Conservation (phyloP, 2,113 vertebrate species). For the Lanius ludovicianus region DNA sequence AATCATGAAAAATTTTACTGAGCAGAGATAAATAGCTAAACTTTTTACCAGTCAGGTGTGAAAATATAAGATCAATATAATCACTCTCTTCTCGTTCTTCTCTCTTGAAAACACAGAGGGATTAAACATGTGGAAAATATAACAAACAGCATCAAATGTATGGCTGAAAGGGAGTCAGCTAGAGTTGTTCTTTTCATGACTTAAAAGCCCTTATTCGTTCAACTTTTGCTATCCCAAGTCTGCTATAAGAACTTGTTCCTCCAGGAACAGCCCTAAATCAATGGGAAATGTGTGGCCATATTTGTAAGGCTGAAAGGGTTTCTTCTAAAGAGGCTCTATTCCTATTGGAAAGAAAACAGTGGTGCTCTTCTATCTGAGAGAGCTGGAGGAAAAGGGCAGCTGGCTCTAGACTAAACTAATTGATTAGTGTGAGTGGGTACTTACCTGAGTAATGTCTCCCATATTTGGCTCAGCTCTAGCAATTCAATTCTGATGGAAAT, state of each 20-base stretch:
- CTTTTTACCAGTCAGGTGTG: neutral
- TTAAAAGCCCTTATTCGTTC: neutral
- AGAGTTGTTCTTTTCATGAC: rapidly evolving
- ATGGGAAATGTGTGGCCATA: neutral
- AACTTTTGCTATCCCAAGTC: neutral
- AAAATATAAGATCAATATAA: neutral
- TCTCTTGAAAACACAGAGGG: neutral
- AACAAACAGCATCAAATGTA: neutral
- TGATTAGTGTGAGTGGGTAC: neutral
- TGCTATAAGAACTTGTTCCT: neutral
- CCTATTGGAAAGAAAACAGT: neutral
- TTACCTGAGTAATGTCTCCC: neutral
- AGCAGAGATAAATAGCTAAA: constrained; percentile 2
- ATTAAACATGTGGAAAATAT: neutral
- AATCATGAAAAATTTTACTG: neutral
- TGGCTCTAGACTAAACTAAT: neutral
- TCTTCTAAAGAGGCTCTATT: neutral
- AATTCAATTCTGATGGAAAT: neutral
- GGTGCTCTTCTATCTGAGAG: neutral
- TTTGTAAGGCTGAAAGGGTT: neutral
- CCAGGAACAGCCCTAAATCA: neutral
- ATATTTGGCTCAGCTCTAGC: neutral
- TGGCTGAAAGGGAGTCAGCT: rapidly evolving
- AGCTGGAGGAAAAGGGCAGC: neutral
- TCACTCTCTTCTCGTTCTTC: neutral